Conservation (phyloP, 2,888 invertebrate species). For the Pandemis corylana region DNA sequence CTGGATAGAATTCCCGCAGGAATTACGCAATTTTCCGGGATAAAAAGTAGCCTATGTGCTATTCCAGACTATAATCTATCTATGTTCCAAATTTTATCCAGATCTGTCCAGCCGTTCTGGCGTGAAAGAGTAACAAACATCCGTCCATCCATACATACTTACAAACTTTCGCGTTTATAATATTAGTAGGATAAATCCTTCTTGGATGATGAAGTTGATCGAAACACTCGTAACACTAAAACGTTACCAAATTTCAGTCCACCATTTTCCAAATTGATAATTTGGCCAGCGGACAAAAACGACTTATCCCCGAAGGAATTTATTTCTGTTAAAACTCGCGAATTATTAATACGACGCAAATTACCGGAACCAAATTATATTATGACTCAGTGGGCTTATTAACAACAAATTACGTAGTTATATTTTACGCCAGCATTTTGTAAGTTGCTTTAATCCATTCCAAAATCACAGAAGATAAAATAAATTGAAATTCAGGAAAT, state of each 20-base stretch:
- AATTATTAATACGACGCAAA: slow-evolving; percentile 24
- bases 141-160: too few species aligned
- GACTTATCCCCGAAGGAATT: neutral
- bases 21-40: too few species aligned
- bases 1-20: too few species aligned
- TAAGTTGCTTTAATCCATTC: slow-evolving; percentile 12
- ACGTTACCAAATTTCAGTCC: neutral
- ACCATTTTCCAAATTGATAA: neutral
- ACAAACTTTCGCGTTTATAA: too few species aligned
- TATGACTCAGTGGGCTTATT: slow-evolving; percentile 10
- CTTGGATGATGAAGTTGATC: too few species aligned
- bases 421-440: slow-evolving; percentile 1
- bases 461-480: slow-evolving; percentile 22
- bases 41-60: too few species aligned
- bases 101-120: too few species aligned
- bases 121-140: too few species aligned
- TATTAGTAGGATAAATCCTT: too few species aligned
- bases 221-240: too few species aligned
- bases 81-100: too few species aligned
- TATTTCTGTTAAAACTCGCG: slow-evolving; percentile 3
- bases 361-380: slow-evolving; percentile 16
- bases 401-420: slow-evolving; percentile 15
- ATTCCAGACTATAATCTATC: too few species aligned
- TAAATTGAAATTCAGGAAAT: slow-evolving; percentile 20
- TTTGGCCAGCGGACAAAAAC: neutral